Base-by-base conservation (phyloP, 2,797 vertebrate species). In the Kryptolebias ocellatus region DNA sequence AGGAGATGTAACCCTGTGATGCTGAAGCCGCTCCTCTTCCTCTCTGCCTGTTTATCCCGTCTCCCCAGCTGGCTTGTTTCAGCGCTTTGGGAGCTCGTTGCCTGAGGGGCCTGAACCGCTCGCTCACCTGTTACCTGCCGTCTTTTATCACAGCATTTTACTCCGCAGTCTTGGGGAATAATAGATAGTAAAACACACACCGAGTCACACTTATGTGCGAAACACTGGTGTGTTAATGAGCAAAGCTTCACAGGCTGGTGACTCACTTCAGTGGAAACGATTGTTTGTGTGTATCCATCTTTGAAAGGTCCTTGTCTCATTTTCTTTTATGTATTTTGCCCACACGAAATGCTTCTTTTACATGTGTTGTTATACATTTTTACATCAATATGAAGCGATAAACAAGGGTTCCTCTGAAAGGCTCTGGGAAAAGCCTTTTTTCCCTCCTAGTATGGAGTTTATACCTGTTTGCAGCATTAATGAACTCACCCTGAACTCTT, bases 201-300 rank as follows among this genome's bases (percentile, higher is more conserved):
- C 53, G 44, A 46, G 7, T 44, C 5, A 16, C 16, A n/a, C n/a
- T 3, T 59, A n/a, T 20, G 1, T 50, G 56, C 24, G 15, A 44
- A 53, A 67, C 51, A 69, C 46, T 47, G 64, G 67, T 59, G 56
- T 37, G 20, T 78, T 86, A 82, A 86, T 82, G 80, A 81, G 76
- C 69, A 74, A 79, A 78, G 60, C 83, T 84, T 88, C 71, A 88
- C 88, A 86, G 87, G 87, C 82, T 81, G 53, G 68, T 83, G 80
- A 67, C 73, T 89, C 65, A 78, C 76, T 72, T 75, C 71, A 55
- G 54, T 17, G 45, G 44, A 17, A 39, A 39, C 39, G 9, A 24
- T 60, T 67, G 60, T 83, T 74, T 79, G 72, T 85, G 72, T 39
- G 56, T 79, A 58, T 74, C 60, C 67, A 66, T 53, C 54, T n/a